Evolutionary conservation across 2,888 invertebrate species (phyloP).

Genomic region (Tipula vernalis): DNA sequence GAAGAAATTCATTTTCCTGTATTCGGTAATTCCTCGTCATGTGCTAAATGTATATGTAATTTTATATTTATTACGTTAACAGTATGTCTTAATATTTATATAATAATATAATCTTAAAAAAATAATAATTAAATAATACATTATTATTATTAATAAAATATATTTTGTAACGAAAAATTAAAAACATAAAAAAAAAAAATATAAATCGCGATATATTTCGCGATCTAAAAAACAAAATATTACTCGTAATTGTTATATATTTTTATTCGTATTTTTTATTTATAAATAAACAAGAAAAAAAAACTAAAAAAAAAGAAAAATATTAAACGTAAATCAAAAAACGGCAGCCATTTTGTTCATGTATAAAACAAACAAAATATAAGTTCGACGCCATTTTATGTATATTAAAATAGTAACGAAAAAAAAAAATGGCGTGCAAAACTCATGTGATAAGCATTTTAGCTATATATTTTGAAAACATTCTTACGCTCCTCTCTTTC

Average conservation of each 20-base stretch:
- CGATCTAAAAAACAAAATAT: background rate
- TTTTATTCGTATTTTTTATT: conserved; percentile 1
- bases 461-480: background rate
- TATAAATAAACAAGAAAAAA: background rate
- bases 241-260: background rate
- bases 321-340: conserved; percentile 7
- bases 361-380: background rate
- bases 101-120: background rate
- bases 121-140: background rate
- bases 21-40: conserved; percentile 23
- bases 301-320: background rate
- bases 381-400: background rate
- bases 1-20: conserved; percentile 37
- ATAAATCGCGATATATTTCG: background rate
- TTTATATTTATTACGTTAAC: background rate
- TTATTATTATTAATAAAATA: background rate
- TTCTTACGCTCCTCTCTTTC: background rate
- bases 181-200: background rate
- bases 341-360: background rate
- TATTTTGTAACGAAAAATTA: background rate
- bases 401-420: background rate
- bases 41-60: conserved; percentile 9
- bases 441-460: background rate
- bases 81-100: conserved; percentile 6
- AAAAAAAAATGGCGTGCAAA: background rate